Percentiles rank a stretch among this genome's conserved stretches.
Conservation (phyloP, 2,113 vertebrate species). For the Actenoides hombroni region DNA sequence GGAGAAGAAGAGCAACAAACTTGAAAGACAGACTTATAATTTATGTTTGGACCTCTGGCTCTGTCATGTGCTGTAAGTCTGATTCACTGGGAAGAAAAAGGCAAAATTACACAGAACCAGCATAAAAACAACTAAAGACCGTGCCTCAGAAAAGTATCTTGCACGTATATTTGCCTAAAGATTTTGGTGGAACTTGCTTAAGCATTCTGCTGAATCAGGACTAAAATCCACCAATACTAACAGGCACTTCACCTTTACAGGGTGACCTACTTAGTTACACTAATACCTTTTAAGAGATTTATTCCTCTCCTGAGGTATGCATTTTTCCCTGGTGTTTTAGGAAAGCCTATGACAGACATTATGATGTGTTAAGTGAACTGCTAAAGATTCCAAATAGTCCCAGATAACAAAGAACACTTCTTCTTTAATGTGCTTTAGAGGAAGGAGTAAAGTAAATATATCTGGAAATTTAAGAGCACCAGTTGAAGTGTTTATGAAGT, state of each 20-base stretch:
- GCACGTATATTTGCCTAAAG: not conserved
- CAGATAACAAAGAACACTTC: slow-evolving; percentile 46
- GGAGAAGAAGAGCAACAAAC: not conserved
- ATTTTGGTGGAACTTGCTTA: not conserved
- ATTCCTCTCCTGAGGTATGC: slow-evolving; percentile 15
- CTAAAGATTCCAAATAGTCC: slow-evolving; percentile 1
- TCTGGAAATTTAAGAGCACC: slow-evolving; percentile 30
- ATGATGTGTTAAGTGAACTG: slow-evolving; percentile 36
- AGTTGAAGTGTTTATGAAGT: slow-evolving; percentile 51
- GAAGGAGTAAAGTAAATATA: slow-evolving; percentile 47
- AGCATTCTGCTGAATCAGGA: not conserved
- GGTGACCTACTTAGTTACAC: not conserved
- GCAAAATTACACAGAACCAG: not conserved
- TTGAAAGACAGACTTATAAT: not conserved
- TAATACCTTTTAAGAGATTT: slow-evolving; percentile 35
- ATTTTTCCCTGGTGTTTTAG: slow-evolving; percentile 32
- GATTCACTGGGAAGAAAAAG: not conserved
- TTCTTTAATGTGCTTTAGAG: slow-evolving; percentile 26
- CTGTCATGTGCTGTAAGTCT: not conserved
- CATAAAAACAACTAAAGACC: not conserved
- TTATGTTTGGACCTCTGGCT: not conserved
- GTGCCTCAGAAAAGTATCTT: not conserved
- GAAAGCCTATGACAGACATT: slow-evolving; percentile 9
- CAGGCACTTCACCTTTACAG: slow-evolving; percentile 1
- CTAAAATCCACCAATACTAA: not conserved